These are phyloP conservation scores for Archips xylosteana DNA, from an alignment of 2,888 invertebrate genomes.

Conservation along the genomic window DNA sequence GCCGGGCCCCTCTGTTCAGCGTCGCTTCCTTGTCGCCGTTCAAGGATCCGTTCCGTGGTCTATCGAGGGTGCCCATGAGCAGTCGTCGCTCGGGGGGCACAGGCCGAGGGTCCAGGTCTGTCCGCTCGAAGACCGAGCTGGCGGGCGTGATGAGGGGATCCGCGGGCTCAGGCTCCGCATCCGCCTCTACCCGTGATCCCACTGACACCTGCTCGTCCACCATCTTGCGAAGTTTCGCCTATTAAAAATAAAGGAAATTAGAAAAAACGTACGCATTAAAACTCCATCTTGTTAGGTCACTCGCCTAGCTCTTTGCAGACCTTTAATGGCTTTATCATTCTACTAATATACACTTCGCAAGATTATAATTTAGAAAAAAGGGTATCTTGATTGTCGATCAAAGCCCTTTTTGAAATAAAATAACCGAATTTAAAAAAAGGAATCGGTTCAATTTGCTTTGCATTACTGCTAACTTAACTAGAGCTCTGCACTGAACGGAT, in stretches of 20 bases:
- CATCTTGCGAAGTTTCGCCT: constrained; percentile 94
- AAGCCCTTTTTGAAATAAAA: too few species aligned
- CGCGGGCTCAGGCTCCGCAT: constrained; percentile 78
- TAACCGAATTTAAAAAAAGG: too few species aligned
- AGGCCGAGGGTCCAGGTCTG: constrained; percentile 69
- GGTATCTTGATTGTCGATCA: too few species aligned
- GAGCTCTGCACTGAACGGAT: too few species aligned
- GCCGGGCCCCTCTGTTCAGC: constrained; percentile 70
- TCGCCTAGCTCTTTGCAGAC: too few species aligned
- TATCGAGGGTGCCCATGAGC: constrained; percentile 77
- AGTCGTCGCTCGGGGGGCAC: constrained; percentile 76
- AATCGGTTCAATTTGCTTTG: too few species aligned
- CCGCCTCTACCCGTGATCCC: constrained; percentile 86
- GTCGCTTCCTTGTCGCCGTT: constrained; percentile 79
- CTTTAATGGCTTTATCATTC: too few species aligned
- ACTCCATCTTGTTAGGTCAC: too few species aligned
- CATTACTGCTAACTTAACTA: too few species aligned
- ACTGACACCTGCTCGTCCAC: constrained; percentile 94
- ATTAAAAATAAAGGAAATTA: constrained; percentile 44
- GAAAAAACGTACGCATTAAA: not conserved
- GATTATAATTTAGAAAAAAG: too few species aligned
- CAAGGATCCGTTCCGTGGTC: constrained; percentile 75
- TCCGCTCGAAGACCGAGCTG: constrained; percentile 72
- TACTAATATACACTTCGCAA: too few species aligned
- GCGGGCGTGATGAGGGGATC: constrained; percentile 85